Evolutionary conservation across 2,888 invertebrate genomes (phyloP).

Genomic region (Agrochola lychnidis): DNA sequence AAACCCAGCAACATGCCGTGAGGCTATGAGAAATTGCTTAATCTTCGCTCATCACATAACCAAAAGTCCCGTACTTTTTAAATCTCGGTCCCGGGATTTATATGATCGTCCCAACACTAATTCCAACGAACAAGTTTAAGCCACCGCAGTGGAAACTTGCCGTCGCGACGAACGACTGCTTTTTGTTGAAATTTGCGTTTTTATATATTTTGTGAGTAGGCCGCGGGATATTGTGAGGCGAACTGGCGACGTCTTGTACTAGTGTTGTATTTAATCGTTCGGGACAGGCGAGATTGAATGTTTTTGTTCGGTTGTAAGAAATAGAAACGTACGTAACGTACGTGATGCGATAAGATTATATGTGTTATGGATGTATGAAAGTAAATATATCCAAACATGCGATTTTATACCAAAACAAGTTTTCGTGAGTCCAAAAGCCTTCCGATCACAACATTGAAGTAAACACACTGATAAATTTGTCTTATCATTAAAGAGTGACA

Average conservation of each 20-base stretch:
- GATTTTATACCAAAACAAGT: neutral
- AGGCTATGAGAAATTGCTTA: slow-evolving; percentile 3
- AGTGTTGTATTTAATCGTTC: slow-evolving; percentile 50
- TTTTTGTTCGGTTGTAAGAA: slow-evolving; percentile 29
- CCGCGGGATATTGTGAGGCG: slow-evolving; percentile 37
- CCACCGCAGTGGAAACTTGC: slow-evolving; percentile 70
- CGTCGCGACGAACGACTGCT: slow-evolving; percentile 61
- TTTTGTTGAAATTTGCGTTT: slow-evolving; percentile 72
- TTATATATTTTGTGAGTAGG: slow-evolving; percentile 61
- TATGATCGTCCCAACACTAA: slow-evolving; percentile 64
- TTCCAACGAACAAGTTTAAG: slow-evolving; percentile 72
- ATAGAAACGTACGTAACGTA: neutral
- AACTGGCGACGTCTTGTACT: slow-evolving; percentile 24
- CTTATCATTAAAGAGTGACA: neutral
- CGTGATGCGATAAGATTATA: neutral
- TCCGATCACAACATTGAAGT: neutral
- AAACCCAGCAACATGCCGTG: slow-evolving; percentile 1
- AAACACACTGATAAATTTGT: neutral
- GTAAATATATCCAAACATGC: neutral
- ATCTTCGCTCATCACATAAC: slow-evolving; percentile 49
- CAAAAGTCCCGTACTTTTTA: slow-evolving; percentile 48
- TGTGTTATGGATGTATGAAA: neutral
- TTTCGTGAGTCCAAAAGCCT: neutral
- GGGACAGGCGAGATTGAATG: slow-evolving; percentile 31
- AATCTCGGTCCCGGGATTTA: slow-evolving; percentile 57